Conservation (phyloP, 2,888 invertebrate species). For the Drosophila mayaguana region DNA sequence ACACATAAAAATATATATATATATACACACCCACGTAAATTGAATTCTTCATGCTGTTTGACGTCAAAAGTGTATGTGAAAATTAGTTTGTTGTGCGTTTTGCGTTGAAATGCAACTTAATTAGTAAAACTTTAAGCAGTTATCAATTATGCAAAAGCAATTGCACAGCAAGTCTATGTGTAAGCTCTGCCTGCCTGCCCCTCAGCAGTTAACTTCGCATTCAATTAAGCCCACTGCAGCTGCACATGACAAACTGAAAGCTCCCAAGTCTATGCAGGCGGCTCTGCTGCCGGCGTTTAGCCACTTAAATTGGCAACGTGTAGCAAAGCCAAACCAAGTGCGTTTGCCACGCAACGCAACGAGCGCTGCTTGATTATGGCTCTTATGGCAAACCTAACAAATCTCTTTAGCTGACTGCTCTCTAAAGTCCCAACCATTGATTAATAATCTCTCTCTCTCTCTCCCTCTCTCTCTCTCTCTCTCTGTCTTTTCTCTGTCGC, state of each 20-base stretch:
- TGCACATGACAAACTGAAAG: conserved; percentile 2
- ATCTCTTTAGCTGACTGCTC: conserved; percentile 28
- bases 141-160: conserved; percentile 36
- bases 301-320: conserved; percentile 30
- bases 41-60: conserved; percentile 52
- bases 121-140: conserved; percentile 33
- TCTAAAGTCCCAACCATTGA: conserved; percentile 39
- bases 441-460: conserved; percentile 43
- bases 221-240: conserved; percentile 53
- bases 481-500: not conserved
- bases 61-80: conserved; percentile 40
- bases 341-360: conserved; percentile 3
- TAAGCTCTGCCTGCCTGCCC: conserved; percentile 23
- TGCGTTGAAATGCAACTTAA: conserved; percentile 40
- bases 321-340: conserved; percentile 11
- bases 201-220: conserved; percentile 63
- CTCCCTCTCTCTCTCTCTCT: not conserved
- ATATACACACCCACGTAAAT: conserved; percentile 26
- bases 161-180: not conserved
- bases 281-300: conserved; percentile 9
- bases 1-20: too few relatives aligned
- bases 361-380: conserved; percentile 28
- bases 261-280: not conserved
- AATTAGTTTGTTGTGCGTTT: conserved; percentile 38
- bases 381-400: conserved; percentile 16